Evolutionary conservation across 2,113 vertebrate species (phyloP).

Genomic region (Pedetes capensis): DNA sequence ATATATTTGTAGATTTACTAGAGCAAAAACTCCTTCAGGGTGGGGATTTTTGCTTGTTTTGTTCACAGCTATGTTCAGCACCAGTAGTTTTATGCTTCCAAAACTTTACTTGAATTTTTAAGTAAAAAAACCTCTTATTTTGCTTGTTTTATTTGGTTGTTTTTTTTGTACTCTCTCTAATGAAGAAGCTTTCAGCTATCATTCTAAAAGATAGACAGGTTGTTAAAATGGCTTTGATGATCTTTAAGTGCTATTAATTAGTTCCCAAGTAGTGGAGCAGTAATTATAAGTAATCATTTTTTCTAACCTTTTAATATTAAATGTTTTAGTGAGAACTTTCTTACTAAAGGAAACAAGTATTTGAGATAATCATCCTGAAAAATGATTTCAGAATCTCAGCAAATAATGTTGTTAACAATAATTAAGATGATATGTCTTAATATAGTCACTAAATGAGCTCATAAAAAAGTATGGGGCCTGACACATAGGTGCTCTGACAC

Average conservation of each 20-base stretch:
- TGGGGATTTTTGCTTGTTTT: slow-evolving; percentile 12
- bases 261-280: background rate
- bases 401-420: slow-evolving; percentile 26
- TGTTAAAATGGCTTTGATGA: slow-evolving; percentile 53
- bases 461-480: background rate
- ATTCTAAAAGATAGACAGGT: slow-evolving; percentile 40
- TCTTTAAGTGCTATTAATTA: slow-evolving; percentile 53
- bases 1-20: background rate
- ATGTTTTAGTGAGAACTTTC: slow-evolving; percentile 44
- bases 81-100: background rate
- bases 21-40: background rate
- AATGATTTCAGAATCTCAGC: background rate
- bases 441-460: slow-evolving; percentile 15
- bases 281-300: slow-evolving; percentile 53
- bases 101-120: slow-evolving; percentile 29
- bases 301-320: slow-evolving; percentile 56
- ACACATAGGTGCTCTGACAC: no score
- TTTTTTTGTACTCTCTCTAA: slow-evolving; percentile 28
- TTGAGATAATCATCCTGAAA: slow-evolving; percentile 52
- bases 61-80: background rate
- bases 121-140: background rate
- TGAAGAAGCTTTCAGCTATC: slow-evolving; percentile 42
- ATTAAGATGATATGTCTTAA: slow-evolving; percentile 29
- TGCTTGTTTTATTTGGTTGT: background rate
- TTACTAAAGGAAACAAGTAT: slow-evolving; percentile 41